These are phyloP conservation scores for Enteromius anoplus DNA, from an alignment of 2,797 vertebrate genomes.

Conservation along the genomic window DNA sequence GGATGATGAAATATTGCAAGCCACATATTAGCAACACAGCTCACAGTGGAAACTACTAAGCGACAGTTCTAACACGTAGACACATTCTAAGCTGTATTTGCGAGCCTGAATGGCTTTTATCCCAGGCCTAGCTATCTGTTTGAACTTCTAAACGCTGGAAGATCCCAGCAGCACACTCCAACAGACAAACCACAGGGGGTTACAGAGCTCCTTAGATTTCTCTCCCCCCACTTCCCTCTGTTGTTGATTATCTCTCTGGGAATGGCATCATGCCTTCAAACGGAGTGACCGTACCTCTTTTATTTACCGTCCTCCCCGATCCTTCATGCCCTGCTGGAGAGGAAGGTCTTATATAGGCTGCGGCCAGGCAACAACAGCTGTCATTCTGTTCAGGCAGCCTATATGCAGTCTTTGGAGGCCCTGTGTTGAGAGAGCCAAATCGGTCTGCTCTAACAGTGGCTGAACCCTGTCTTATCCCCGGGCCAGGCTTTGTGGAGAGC, in stretches of 20 bases:
- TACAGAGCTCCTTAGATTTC: conserved; percentile 20
- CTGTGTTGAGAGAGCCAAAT: conserved; percentile 51
- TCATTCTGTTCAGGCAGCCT: conserved; percentile 66
- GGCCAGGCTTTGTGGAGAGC: conserved; percentile 63
- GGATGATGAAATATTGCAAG: background rate
- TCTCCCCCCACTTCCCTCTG: conserved; percentile 25
- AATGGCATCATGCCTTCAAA: conserved; percentile 51
- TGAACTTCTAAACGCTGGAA: conserved; percentile 4
- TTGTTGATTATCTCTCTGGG: conserved; percentile 51
- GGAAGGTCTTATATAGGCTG: conserved; percentile 71
- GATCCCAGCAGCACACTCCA: conserved; percentile 4
- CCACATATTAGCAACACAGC: background rate
- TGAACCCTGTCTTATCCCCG: conserved; percentile 67
- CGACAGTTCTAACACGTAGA: background rate
- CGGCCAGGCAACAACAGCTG: conserved; percentile 76
- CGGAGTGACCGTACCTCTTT: conserved; percentile 56
- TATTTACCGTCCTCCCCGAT: conserved; percentile 57
- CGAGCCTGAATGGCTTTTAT: background rate
- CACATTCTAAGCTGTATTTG: no score
- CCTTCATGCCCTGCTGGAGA: conserved; percentile 62
- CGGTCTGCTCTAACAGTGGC: conserved; percentile 54
- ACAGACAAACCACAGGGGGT: conserved; percentile 39
- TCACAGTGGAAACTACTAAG: background rate
- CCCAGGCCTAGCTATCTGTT: background rate
- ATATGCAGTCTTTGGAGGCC: conserved; percentile 54